A percentile compares a stretch with the other conserved stretches of the same genome.
Conservation (phyloP, 1,140 invertebrate species). For the Sminthurides bifidus region DNA sequence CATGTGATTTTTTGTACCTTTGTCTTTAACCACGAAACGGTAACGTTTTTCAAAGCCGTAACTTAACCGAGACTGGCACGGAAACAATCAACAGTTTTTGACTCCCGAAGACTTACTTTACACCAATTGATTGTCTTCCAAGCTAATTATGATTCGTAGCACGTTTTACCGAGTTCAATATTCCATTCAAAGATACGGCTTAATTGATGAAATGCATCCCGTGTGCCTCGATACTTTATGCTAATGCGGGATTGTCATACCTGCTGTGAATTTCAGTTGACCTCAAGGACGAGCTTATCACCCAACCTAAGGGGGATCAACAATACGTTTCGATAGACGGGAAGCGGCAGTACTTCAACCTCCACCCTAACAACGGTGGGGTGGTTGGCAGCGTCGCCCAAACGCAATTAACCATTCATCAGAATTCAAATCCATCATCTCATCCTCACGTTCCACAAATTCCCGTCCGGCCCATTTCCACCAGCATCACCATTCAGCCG, state of each 20-base stretch:
- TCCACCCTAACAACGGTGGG: slow-evolving; percentile 42
- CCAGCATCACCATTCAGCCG: slow-evolving; percentile 19
- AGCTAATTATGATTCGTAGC: neutral
- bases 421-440: neutral
- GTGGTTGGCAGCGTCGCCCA: slow-evolving; percentile 22
- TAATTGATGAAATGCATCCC: neutral
- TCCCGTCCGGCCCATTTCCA: slow-evolving; percentile 17
- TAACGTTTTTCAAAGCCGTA: too few species aligned
- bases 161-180: neutral
- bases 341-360: slow-evolving; percentile 72
- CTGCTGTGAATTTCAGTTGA: slow-evolving; percentile 27
- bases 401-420: slow-evolving; percentile 23
- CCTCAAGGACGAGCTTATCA: slow-evolving; percentile 51
- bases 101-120: neutral
- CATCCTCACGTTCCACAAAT: neutral
- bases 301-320: slow-evolving; percentile 59
- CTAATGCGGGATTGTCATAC: neutral
- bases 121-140: neutral
- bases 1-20: neutral
- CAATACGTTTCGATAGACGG: slow-evolving; percentile 87
- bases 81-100: neutral
- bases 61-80: too few species aligned
- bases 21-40: too few species aligned
- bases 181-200: neutral
- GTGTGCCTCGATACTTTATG: neutral